These are phyloP conservation scores for Fissipunctia ypsillon DNA, from an alignment of 2,888 invertebrate genomes.

Conservation along the genomic window DNA sequence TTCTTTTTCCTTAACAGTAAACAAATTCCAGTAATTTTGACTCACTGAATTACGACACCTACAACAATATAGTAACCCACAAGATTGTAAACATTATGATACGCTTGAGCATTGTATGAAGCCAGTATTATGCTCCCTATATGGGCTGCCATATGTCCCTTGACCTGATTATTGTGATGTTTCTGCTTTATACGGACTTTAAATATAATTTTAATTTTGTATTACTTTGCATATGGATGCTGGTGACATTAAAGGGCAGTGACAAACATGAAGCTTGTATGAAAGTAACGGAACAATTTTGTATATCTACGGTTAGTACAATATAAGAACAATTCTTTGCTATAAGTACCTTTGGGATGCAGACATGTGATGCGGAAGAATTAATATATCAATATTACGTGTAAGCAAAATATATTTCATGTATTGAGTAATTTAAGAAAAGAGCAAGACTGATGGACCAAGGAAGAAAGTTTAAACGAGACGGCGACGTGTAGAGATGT, in stretches of 20 bases:
- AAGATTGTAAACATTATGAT: slow-evolving; percentile 50
- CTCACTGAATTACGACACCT: slow-evolving; percentile 54
- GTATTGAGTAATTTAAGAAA: not conserved
- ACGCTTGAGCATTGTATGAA: slow-evolving; percentile 58
- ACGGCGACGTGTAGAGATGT: not conserved
- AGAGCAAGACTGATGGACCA: not conserved
- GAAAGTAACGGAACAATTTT: not conserved
- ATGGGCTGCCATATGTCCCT: slow-evolving; percentile 69
- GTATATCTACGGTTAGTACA: not conserved
- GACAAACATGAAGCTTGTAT: not conserved
- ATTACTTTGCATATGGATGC: not conserved
- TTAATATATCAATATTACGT: not conserved
- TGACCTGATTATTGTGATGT: slow-evolving; percentile 52
- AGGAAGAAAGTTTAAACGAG: not conserved
- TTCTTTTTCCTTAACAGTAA: slow-evolving; percentile 51
- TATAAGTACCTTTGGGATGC: not conserved
- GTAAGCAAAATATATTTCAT: not conserved
- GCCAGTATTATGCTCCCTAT: slow-evolving; percentile 56
- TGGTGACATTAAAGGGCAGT: not conserved
- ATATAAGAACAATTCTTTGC: not conserved
- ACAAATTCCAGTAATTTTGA: slow-evolving; percentile 53
- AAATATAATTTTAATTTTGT: not conserved
- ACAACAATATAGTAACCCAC: slow-evolving; percentile 28
- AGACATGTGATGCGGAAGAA: not conserved
- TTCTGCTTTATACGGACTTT: slow-evolving; percentile 26